phyloP scores from a whole-genome alignment of 1,140 invertebrate species.

The Ostrea denselamellosa region DNA sequence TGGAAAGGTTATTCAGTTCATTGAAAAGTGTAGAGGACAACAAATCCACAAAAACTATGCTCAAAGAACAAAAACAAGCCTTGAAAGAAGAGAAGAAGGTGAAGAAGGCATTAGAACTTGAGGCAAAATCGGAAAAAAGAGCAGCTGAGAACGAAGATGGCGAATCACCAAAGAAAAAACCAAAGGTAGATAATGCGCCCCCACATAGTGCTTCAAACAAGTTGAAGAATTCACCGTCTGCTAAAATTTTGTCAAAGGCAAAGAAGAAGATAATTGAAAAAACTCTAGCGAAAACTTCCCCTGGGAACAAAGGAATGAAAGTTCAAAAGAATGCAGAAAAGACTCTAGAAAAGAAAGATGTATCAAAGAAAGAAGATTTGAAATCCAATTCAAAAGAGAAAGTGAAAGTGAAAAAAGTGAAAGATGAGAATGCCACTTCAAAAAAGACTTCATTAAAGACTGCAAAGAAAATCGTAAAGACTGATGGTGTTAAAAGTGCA shows the following conservation, averaged over 20 bases:
- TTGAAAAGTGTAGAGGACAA: slow-evolving; percentile 57
- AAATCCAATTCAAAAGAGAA: not conserved
- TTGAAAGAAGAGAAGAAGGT: slow-evolving; percentile 28
- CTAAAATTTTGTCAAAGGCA: slow-evolving; percentile 8
- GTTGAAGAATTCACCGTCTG: slow-evolving; percentile 22
- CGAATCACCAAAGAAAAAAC: not conserved
- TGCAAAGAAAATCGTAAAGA: slow-evolving; percentile 24
- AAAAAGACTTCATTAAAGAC: not conserved
- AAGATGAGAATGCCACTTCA: not conserved
- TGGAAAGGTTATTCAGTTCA: slow-evolving; percentile 56
- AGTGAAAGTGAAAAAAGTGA: slow-evolving; percentile 41
- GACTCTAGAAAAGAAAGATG: not conserved
- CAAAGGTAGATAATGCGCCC: slow-evolving; percentile 11
- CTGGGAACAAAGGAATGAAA: not conserved
- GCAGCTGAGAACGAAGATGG: not conserved
- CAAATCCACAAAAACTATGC: slow-evolving; percentile 53
- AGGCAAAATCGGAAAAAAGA: not conserved
- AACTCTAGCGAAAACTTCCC: slow-evolving; percentile 24
- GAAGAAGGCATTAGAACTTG: not conserved
- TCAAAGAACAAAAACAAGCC: slow-evolving; percentile 44
- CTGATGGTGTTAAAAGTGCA: slow-evolving; percentile 34
- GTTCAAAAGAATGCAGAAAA: not conserved
- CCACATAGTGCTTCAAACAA: not conserved
- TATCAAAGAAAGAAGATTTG: not conserved
- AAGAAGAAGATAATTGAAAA: slow-evolving; percentile 7